Evolutionary conservation across 2,113 vertebrate genomes (phyloP).

Genomic region (Pavo muticus): DNA sequence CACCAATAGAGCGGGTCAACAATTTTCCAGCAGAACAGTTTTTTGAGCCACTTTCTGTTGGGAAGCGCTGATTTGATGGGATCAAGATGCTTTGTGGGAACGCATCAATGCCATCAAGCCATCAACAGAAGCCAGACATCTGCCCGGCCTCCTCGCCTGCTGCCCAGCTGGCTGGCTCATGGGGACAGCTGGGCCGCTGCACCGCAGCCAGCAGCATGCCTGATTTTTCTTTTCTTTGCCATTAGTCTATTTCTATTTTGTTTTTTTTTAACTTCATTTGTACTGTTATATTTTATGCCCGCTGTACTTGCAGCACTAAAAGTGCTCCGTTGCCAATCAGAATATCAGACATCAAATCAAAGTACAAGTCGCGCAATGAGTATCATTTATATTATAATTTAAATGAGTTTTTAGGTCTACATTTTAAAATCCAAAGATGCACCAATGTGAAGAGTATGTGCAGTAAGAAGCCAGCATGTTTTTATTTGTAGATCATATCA

Average conservation of each 20-base stretch:
- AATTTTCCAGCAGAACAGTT: conserved; percentile 25
- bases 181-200: conserved; percentile 19
- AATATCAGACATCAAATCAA: not conserved
- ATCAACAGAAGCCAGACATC: conserved; percentile 49
- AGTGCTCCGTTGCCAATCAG: not conserved
- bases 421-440: not conserved
- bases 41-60: not conserved
- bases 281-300: not conserved
- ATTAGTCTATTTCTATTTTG: not conserved
- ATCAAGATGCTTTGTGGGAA: conserved; percentile 24
- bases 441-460: not conserved
- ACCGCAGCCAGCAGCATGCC: not conserved
- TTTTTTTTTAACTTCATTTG: not conserved
- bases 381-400: not conserved
- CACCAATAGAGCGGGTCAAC: not conserved
- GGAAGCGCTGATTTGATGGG: not conserved
- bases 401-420: not conserved
- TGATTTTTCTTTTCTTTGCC: not conserved
- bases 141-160: conserved; percentile 31
- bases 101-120: conserved; percentile 5
- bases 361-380: not conserved
- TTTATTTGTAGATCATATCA: not conserved
- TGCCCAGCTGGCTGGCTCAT: conserved; percentile 45
- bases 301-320: not conserved
- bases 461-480: not conserved